A percentile compares a stretch with the other conserved stretches of the same genome.
These are phyloP conservation scores for Sinocyclocheilus grahami DNA, from an alignment of 2,113 vertebrate species.

Conservation along the genomic window DNA sequence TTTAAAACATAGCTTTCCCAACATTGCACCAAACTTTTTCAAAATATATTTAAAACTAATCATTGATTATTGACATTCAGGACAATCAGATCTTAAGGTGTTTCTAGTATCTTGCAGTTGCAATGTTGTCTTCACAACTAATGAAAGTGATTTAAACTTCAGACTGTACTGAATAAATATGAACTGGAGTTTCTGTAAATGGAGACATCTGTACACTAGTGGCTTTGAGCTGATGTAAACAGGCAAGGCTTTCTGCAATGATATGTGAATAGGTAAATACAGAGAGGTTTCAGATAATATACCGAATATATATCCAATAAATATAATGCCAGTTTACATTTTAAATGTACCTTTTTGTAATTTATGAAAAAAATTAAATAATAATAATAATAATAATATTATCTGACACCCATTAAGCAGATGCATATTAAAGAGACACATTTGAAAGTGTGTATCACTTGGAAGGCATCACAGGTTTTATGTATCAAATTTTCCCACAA, in stretches of 20 bases:
- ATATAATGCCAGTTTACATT: background rate
- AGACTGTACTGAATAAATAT: background rate
- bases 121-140: background rate
- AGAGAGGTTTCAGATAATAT: background rate
- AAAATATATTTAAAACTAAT: background rate
- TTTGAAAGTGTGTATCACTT: background rate
- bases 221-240: constrained; percentile 24
- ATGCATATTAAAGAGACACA: no score
- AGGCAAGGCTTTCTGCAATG: constrained; percentile 6
- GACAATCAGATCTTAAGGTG: background rate
- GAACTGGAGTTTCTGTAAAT: background rate
- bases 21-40: background rate
- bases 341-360: background rate
- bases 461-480: background rate
- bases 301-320: background rate
- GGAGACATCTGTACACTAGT: background rate
- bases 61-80: background rate
- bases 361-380: no score
- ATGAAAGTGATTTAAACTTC: background rate
- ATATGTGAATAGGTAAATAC: constrained; percentile 17
- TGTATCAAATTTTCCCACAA: background rate
- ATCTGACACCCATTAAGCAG: background rate
- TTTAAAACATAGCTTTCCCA: background rate
- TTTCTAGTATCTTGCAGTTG: background rate
- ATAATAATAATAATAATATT: no score